phyloP scores from a whole-genome alignment of 2,888 invertebrate genomes.

The Acanthopleura granulata region DNA sequence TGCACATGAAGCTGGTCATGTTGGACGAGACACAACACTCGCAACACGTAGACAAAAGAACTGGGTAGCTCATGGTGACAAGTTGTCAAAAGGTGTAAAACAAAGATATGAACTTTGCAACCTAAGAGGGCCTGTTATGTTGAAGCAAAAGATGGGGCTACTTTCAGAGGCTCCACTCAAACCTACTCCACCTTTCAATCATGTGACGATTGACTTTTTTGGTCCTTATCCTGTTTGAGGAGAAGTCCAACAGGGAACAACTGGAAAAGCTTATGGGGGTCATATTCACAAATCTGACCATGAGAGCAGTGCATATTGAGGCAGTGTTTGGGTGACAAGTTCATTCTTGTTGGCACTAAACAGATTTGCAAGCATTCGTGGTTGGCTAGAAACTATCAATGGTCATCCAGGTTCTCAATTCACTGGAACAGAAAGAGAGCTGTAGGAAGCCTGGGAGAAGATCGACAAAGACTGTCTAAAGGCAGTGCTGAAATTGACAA shows the following conservation, averaged over 20 bases:
- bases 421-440: constrained; percentile 21
- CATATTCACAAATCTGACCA: too few relatives aligned
- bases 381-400: constrained; percentile 22
- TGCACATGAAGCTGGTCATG: constrained; percentile 18
- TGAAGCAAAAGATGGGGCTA: constrained; percentile 13
- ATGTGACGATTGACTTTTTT: constrained; percentile 19
- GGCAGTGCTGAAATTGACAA: too few relatives aligned
- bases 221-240: constrained; percentile 3
- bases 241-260: not conserved
- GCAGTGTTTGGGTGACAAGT: not conserved
- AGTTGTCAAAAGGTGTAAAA: not conserved
- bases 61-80: constrained; percentile 19
- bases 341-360: constrained; percentile 14
- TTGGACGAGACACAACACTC: constrained; percentile 18
- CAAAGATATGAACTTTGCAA: constrained; percentile 16
- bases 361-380: constrained; percentile 19
- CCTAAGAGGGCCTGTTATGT: not conserved
- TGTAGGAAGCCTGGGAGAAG: constrained; percentile 11
- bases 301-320: too few relatives aligned
- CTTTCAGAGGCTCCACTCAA: not conserved
- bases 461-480: too few relatives aligned
- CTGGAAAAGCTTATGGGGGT: not conserved
- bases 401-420: constrained; percentile 21
- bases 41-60: constrained; percentile 14
- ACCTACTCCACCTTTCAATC: constrained; percentile 16